Percentiles rank a stretch among this genome's conserved stretches.
These are phyloP conservation scores for Listronotus bonariensis DNA, from an alignment of 1,140 invertebrate genomes.

Conservation along the genomic window DNA sequence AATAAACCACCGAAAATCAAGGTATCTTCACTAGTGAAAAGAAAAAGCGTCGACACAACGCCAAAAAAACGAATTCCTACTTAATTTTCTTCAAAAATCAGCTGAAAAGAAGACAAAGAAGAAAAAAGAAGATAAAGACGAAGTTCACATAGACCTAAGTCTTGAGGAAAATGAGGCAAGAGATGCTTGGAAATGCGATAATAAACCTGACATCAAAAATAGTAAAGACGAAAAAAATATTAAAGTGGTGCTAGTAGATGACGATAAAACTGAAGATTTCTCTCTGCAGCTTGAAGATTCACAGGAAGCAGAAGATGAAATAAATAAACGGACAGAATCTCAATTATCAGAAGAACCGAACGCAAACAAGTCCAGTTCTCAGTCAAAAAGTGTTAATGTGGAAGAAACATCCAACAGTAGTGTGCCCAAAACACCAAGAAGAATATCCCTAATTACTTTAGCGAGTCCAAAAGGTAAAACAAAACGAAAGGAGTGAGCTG, in stretches of 20 bases:
- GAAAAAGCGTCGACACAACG: conserved; percentile 9
- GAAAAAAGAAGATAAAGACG: not conserved
- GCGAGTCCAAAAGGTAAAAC: conserved; percentile 64
- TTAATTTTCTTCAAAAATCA: conserved; percentile 37
- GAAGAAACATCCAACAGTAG: conserved; percentile 19
- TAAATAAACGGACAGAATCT: too few relatives aligned
- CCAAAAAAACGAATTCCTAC: conserved; percentile 36
- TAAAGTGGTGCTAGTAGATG: too few relatives aligned
- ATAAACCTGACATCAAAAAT: conserved; percentile 34
- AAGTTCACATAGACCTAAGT: conserved; percentile 6
- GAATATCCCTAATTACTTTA: conserved; percentile 73
- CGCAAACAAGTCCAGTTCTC: too few relatives aligned
- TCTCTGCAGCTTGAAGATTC: conserved; percentile 68
- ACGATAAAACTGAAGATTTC: conserved; percentile 66
- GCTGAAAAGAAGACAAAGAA: conserved; percentile 20
- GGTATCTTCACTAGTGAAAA: conserved; percentile 11
- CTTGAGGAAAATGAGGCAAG: conserved; percentile 49
- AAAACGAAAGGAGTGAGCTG: too few relatives aligned
- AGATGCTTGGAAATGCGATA: conserved; percentile 47
- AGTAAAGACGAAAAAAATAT: conserved; percentile 12
- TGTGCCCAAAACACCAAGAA: conserved; percentile 60
- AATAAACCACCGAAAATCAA: conserved; percentile 9
- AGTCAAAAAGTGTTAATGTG: conserved; percentile 44
- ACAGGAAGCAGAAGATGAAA: conserved; percentile 40
- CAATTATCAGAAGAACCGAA: conserved; percentile 33